These are phyloP conservation scores for Xenentodon cancila DNA, from an alignment of 2,797 vertebrate species.

Conservation along the genomic window DNA sequence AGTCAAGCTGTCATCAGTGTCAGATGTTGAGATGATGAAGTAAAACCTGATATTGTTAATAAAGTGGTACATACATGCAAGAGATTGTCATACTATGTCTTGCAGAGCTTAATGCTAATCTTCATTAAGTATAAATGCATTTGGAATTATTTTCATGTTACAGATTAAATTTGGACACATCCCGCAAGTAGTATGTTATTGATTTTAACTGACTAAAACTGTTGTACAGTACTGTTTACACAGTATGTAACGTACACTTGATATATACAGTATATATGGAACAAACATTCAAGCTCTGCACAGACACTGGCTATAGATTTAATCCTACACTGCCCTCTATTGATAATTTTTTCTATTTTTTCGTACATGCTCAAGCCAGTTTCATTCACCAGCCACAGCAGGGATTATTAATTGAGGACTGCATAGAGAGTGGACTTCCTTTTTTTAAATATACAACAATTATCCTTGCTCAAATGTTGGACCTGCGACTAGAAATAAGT, in stretches of 20 bases:
- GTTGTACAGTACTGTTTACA: background rate
- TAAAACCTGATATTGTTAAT: too few species aligned
- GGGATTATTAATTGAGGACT: too few species aligned
- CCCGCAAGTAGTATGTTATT: background rate
- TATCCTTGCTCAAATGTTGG: too few species aligned
- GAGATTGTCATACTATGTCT: too few species aligned
- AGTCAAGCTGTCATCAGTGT: too few species aligned
- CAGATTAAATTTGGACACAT: background rate
- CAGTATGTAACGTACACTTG: background rate
- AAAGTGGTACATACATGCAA: too few species aligned
- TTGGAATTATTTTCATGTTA: background rate
- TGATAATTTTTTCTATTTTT: conserved; percentile 23
- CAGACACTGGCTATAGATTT: conserved; percentile 12
- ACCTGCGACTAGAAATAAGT: too few species aligned
- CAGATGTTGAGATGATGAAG: too few species aligned
- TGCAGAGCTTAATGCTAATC: too few species aligned
- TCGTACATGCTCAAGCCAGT: background rate
- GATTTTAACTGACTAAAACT: background rate
- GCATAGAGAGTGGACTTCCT: too few species aligned
- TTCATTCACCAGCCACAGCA: background rate
- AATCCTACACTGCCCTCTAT: conserved; percentile 72
- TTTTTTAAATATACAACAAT: too few species aligned
- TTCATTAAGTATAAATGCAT: too few species aligned
- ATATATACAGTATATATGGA: background rate
- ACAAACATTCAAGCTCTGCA: background rate